Base-by-base conservation (phyloP, 2,113 vertebrate genomes). In the Bostrychus sinensis region DNA sequence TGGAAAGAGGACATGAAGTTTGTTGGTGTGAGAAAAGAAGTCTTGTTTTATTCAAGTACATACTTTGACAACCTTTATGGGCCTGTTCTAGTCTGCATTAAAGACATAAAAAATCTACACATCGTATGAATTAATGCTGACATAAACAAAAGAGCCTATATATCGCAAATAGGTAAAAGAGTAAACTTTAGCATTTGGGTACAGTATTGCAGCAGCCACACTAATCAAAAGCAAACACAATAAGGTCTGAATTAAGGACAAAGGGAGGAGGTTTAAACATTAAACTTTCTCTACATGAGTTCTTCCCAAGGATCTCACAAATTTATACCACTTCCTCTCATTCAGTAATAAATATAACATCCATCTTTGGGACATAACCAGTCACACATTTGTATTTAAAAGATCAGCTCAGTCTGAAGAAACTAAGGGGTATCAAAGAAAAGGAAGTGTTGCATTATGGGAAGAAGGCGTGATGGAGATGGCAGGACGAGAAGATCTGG, bases 211-310 rank as follows among this genome's bases (percentile, higher is more conserved):
- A 53, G 58, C 12, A 55, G 53, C 62, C 41, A 23, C 41, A 50
- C 42, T 54, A 36, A 78, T 78, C 30, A 66, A 68, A 71, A 71
- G 17, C 39, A 63, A 55, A 70, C 73, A 76, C 67, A 62, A 41
- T 51, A 32, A 36, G 34, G 51, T 48, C 41, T 25, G 34, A 37
- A 80, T 72, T 62, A 62, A 65, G 54, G 53, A 43, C 39, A 66
- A 66, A 17, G 41, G n/a, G 20, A 37, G 25, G 56, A 43, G 38
- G 38, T 56, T 76, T 79, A 30, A 53, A 53, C 61, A 73, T 50
- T 64, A 9, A 46, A 42, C 26, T 26, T 12, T 34, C 45, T 66
- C 38, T 28, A 37, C 57, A 58, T 34, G 17, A 26, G 28, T 41
- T 30, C 22, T 20, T 58, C 70, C 34, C 60, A 62, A 66, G 0